Percentiles rank a stretch among this genome's conserved stretches.
phyloP scores from a whole-genome alignment of 2,113 vertebrate genomes.

The Embiotoca jacksoni region DNA sequence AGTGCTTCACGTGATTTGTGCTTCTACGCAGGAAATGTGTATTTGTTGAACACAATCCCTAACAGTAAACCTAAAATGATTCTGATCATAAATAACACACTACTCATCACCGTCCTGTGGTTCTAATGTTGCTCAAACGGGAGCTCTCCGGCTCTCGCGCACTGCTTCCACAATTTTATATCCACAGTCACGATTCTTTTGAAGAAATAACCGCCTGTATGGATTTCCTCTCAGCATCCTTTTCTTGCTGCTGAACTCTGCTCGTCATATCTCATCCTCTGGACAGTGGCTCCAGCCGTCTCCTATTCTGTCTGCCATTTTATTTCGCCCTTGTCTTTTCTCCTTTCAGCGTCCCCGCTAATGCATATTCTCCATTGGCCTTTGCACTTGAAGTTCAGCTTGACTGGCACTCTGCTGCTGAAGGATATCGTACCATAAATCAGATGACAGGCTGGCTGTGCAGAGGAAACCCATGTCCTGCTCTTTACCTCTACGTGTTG shows the following conservation, averaged over 20 bases:
- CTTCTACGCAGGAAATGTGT: too few species aligned
- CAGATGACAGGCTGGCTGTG: conserved; percentile 11
- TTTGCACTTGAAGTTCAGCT: conserved; percentile 36
- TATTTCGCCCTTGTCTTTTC: conserved; percentile 34
- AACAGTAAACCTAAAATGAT: too few species aligned
- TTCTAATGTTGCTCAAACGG: too few species aligned
- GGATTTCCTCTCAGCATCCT: conserved; percentile 49
- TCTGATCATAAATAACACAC: too few species aligned
- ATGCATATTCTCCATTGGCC: conserved; percentile 44
- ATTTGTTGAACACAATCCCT: too few species aligned
- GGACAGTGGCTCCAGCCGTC: conserved; percentile 70
- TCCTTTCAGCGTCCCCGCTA: conserved; percentile 49
- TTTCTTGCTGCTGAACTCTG: conserved; percentile 33
- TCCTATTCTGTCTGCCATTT: conserved; percentile 52
- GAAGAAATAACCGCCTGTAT: conserved; percentile 40
- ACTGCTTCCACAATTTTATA: too few species aligned
- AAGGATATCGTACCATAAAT: conserved; percentile 36
- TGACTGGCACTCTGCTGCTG: conserved; percentile 49
- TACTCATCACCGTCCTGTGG: too few species aligned
- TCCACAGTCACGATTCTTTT: conserved; percentile 1
- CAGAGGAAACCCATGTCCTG: conserved; percentile 9
- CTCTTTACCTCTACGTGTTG: conserved; percentile 23
- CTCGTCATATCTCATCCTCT: conserved; percentile 47
- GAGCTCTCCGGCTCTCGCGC: too few species aligned
- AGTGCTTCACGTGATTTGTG: too few species aligned